Percentiles rank a stretch among this genome's conserved stretches.
Conservation (phyloP, 2,888 invertebrate genomes). For the Crossocerus cetratus region DNA sequence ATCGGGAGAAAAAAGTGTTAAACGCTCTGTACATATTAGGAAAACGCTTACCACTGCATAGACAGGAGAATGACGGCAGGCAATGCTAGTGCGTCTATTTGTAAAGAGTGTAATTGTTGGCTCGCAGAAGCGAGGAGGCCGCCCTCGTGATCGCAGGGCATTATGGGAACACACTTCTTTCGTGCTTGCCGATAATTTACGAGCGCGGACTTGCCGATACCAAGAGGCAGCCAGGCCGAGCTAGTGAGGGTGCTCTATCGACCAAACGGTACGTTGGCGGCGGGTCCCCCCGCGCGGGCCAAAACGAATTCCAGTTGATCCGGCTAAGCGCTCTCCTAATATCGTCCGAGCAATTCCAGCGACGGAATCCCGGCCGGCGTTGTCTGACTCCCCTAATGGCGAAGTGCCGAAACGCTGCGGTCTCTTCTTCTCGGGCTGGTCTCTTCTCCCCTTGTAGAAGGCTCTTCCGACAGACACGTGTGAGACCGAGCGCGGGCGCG, state of each 20-base stretch:
- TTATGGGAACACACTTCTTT: slow-evolving; percentile 23
- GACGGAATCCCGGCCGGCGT: slow-evolving; percentile 40
- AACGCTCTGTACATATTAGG: not conserved
- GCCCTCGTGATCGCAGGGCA: slow-evolving; percentile 34
- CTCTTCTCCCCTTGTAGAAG: not conserved
- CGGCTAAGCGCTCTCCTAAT: slow-evolving; percentile 58
- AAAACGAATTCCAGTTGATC: slow-evolving; percentile 59
- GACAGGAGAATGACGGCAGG: not conserved
- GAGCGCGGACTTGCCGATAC: slow-evolving; percentile 34
- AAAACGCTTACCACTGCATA: too few relatives aligned
- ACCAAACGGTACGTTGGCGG: slow-evolving; percentile 48
- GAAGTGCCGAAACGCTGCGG: slow-evolving; percentile 51
- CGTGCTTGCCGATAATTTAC: slow-evolving; percentile 43
- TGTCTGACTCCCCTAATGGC: slow-evolving; percentile 57
- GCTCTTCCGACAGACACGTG: too few relatives aligned
- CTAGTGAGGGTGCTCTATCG: slow-evolving; percentile 39
- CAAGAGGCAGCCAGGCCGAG: slow-evolving; percentile 22
- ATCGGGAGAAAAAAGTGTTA: not conserved
- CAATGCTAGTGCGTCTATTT: not conserved
- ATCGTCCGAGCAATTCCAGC: slow-evolving; percentile 53
- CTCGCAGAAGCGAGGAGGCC: not conserved
- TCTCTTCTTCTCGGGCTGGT: slow-evolving; percentile 5
- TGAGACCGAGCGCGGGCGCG: slow-evolving; percentile 8
- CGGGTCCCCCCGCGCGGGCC: slow-evolving; percentile 33
- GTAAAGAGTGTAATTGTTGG: not conserved